phyloP scores from a whole-genome alignment of 1,140 invertebrate species.

The Sesamia nonagrioides region DNA sequence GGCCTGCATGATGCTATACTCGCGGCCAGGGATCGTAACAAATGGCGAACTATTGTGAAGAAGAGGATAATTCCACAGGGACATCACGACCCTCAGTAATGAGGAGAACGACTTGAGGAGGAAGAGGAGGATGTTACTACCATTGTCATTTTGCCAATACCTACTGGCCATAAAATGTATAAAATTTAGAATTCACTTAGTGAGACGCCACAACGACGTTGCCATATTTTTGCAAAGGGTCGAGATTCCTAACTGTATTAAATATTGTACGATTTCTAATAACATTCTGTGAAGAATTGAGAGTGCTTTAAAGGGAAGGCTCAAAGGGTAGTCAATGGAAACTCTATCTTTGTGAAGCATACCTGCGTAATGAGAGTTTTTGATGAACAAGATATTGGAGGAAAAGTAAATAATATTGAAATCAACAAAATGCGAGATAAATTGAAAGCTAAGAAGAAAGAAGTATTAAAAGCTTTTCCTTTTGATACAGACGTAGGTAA shows the following conservation, averaged over 20 bases:
- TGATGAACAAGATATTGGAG: not conserved
- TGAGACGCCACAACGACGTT: not conserved
- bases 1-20: no score
- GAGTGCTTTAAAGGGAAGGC: slow-evolving; percentile 11
- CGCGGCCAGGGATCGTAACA: no score
- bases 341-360: not conserved
- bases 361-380: not conserved
- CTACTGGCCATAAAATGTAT: no score
- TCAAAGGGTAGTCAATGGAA: slow-evolving; percentile 10
- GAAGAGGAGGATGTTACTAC: no score
- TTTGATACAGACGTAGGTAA: no score
- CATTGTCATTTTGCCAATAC: no score
- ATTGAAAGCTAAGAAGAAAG: not conserved
- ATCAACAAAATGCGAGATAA: not conserved
- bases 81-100: no score
- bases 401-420: not conserved
- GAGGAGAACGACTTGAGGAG: no score
- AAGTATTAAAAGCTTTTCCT: no score
- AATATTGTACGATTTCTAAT: slow-evolving; percentile 14
- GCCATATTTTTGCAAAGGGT: not conserved
- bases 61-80: no score
- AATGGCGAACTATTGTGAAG: no score
- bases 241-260: slow-evolving; percentile 8
- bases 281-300: not conserved
- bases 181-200: no score